Conservation (phyloP, 2,888 invertebrate genomes). For the Lasioglossum calceatum region DNA sequence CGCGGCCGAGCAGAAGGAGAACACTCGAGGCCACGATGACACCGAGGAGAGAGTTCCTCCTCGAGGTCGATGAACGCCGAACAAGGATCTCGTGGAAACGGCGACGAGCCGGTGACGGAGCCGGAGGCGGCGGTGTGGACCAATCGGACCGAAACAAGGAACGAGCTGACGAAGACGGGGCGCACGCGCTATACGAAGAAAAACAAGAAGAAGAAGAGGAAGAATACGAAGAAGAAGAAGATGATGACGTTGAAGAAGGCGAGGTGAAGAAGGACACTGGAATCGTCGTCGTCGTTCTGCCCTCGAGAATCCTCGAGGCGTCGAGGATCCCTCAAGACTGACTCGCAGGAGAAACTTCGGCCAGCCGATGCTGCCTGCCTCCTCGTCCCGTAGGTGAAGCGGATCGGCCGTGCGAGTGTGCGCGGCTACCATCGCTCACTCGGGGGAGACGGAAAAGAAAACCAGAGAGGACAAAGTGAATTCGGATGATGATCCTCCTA, state of each 20-base stretch:
- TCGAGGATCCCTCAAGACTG: slow-evolving; percentile 81
- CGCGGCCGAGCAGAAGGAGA: slow-evolving; percentile 64
- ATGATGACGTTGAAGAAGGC: not conserved
- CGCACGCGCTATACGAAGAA: not conserved
- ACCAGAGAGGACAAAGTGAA: slow-evolving; percentile 12
- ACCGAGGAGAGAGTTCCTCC: slow-evolving; percentile 50
- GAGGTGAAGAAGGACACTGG: slow-evolving; percentile 29
- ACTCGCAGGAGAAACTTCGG: slow-evolving; percentile 76
- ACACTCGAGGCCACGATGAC: slow-evolving; percentile 55
- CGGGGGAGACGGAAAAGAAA: slow-evolving; percentile 11
- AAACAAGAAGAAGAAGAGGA: not conserved
- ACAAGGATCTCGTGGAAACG: slow-evolving; percentile 55
- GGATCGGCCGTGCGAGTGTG: slow-evolving; percentile 27
- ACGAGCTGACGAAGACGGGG: slow-evolving; percentile 1
- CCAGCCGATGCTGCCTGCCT: slow-evolving; percentile 35
- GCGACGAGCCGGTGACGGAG: slow-evolving; percentile 37
- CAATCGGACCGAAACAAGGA: slow-evolving; percentile 14
- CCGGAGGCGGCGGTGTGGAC: slow-evolving; percentile 17
- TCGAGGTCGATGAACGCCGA: slow-evolving; percentile 61
- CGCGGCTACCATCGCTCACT: slow-evolving; percentile 15
- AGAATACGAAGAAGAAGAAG: slow-evolving; percentile 5
- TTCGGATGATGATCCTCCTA: slow-evolving; percentile 21
- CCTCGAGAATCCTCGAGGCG: slow-evolving; percentile 69
- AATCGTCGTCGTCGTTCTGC: slow-evolving; percentile 38
- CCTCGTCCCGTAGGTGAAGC: slow-evolving; percentile 38